Conservation (phyloP, 2,888 invertebrate species). For the Hypsopygia costalis region DNA sequence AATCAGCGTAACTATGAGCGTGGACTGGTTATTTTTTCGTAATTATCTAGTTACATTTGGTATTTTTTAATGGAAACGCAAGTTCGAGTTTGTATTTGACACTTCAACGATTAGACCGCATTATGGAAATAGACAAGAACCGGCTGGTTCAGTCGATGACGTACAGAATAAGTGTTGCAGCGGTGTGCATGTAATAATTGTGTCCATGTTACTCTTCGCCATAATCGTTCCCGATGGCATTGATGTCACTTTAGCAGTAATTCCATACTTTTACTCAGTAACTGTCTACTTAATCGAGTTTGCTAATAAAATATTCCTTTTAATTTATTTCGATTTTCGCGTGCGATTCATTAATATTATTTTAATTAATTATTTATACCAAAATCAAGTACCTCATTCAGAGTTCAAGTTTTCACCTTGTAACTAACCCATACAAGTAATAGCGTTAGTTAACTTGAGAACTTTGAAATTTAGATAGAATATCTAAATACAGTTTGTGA, state of each 20-base stretch:
- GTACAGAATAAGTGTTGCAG: background rate
- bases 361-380: conserved; percentile 42
- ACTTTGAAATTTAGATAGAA: too few relatives aligned
- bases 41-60: conserved; percentile 8
- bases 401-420: too few relatives aligned
- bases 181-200: background rate
- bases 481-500: too few relatives aligned
- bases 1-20: background rate
- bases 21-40: conserved; percentile 3
- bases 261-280: conserved; percentile 23
- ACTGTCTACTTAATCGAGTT: conserved; percentile 38
- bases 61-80: conserved; percentile 7
- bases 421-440: too few relatives aligned
- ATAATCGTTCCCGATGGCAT: background rate
- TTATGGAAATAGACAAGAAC: conserved; percentile 2
- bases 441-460: too few relatives aligned
- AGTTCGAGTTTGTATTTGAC: conserved; percentile 6
- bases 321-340: conserved; percentile 40
- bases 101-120: conserved; percentile 5
- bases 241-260: conserved; percentile 6
- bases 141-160: background rate
- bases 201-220: background rate
- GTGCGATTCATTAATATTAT: conserved; percentile 45
- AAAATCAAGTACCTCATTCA: too few relatives aligned
- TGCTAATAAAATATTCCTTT: conserved; percentile 33